Percentiles rank a stretch among this genome's conserved stretches.
These are phyloP conservation scores for Andrena haemorrhoa DNA, from an alignment of 2,888 invertebrate genomes.

Conservation along the genomic window DNA sequence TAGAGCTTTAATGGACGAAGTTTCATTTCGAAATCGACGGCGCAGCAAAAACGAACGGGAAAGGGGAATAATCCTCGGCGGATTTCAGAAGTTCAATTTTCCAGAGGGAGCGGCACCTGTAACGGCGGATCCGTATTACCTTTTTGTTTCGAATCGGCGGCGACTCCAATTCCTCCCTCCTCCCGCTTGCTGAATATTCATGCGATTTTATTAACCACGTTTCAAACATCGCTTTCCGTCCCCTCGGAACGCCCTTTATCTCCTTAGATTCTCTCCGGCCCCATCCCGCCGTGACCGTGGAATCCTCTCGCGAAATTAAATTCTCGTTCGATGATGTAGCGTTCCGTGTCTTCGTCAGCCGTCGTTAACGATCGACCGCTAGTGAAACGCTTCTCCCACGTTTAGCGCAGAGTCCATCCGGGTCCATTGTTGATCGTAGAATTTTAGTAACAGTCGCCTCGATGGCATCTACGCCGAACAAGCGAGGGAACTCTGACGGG, in stretches of 20 bases:
- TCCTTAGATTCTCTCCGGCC: constrained; percentile 63
- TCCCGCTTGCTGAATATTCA: constrained; percentile 68
- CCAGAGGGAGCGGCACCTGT: constrained; percentile 54
- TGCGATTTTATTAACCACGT: constrained; percentile 74
- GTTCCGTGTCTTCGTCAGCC: constrained; percentile 24
- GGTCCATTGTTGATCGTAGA: neutral
- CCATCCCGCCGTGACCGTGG: constrained; percentile 22
- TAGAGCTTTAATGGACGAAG: constrained; percentile 59
- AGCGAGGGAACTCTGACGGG: too few relatives aligned
- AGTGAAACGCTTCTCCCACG: neutral
- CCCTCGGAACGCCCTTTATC: constrained; percentile 64
- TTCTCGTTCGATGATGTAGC: constrained; percentile 53
- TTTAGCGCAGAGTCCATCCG: neutral
- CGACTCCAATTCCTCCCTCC: constrained; percentile 63
- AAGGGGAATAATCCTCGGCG: constrained; percentile 58
- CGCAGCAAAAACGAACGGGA: constrained; percentile 34
- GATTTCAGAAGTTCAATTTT: constrained; percentile 72
- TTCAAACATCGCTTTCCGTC: constrained; percentile 68
- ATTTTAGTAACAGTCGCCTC: neutral
- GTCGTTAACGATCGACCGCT: constrained; percentile 29
- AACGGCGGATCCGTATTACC: constrained; percentile 66
- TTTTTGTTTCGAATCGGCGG: constrained; percentile 70
- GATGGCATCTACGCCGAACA: neutral
- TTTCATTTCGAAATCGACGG: constrained; percentile 62
- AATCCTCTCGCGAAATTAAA: constrained; percentile 61